Conservation (phyloP, 2,888 invertebrate genomes). For the Rotaria socialis region DNA sequence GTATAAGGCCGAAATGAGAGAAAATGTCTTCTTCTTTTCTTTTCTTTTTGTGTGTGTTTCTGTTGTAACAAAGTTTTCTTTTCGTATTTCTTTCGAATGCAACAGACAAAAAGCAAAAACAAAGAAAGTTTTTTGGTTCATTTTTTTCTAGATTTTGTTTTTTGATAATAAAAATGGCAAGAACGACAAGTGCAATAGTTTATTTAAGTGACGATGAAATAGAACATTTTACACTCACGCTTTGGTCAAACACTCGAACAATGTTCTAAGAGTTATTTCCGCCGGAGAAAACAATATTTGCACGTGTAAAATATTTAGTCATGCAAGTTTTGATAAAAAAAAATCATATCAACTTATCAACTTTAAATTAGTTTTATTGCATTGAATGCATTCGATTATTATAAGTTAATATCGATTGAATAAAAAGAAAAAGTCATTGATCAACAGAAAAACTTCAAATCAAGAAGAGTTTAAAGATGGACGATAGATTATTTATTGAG, state of each 20-base stretch:
- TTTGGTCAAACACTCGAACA: too few species aligned
- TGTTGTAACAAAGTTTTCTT: conserved; percentile 22
- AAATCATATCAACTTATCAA: too few species aligned
- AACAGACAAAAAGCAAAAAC: conserved; percentile 4
- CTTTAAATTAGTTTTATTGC: too few species aligned
- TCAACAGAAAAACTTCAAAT: conserved; percentile 56
- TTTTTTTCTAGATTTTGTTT: conserved; percentile 6
- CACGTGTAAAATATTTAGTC: too few species aligned
- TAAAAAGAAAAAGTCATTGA: background rate
- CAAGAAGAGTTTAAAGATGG: conserved; percentile 57
- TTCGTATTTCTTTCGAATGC: conserved; percentile 15
- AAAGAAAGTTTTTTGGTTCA: background rate
- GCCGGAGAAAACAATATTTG: too few species aligned
- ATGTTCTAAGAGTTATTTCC: too few species aligned
- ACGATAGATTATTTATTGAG: conserved; percentile 50
- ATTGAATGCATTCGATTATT: background rate
- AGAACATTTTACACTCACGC: too few species aligned
- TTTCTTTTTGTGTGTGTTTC: background rate
- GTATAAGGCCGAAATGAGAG: conserved; percentile 26
- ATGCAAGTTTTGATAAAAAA: too few species aligned
- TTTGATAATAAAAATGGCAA: background rate
- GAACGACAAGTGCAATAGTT: background rate
- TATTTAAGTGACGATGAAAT: background rate
- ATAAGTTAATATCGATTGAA: background rate
- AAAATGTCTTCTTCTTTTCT: conserved; percentile 10